Evolutionary conservation across 2,113 vertebrate species (phyloP).

Genomic region (Chaenocephalus aceratus): DNA sequence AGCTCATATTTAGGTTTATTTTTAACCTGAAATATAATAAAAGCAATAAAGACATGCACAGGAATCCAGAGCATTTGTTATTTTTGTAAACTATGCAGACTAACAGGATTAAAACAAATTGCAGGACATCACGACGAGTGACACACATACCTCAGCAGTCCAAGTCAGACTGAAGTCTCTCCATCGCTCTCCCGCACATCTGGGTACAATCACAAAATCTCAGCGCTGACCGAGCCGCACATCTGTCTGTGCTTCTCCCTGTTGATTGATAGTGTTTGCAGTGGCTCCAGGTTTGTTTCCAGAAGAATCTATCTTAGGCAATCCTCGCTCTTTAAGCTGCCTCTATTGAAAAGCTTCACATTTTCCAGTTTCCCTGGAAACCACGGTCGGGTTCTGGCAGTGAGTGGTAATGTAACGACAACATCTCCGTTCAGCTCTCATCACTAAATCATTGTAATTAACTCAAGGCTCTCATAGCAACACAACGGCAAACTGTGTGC

Average conservation of each 20-base stretch:
- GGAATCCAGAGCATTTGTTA: neutral
- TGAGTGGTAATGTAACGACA: slow-evolving; percentile 82
- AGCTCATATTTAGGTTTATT: slow-evolving; percentile 4
- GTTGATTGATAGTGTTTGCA: slow-evolving; percentile 67
- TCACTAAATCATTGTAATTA: slow-evolving; percentile 80
- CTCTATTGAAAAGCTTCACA: slow-evolving; percentile 85
- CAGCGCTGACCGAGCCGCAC: slow-evolving; percentile 23
- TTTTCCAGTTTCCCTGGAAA: slow-evolving; percentile 88
- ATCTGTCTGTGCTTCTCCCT: slow-evolving; percentile 51
- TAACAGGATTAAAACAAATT: slow-evolving; percentile 27
- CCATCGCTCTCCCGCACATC: slow-evolving; percentile 54
- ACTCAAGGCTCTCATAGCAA: slow-evolving; percentile 66
- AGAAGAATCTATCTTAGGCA: slow-evolving; percentile 85
- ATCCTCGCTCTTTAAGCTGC: slow-evolving; percentile 82
- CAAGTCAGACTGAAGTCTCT: slow-evolving; percentile 59
- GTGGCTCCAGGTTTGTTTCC: slow-evolving; percentile 80
- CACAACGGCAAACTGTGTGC: slow-evolving; percentile 43
- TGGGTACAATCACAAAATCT: slow-evolving; percentile 60
- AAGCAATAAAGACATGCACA: slow-evolving; percentile 18
- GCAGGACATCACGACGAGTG: neutral
- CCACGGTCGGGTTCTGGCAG: slow-evolving; percentile 81
- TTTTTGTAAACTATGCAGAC: slow-evolving; percentile 18
- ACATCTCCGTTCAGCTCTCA: slow-evolving; percentile 75
- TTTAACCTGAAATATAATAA: slow-evolving; percentile 8
- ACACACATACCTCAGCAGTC: slow-evolving; percentile 79